A percentile compares a stretch with the other conserved stretches of the same genome.
Conservation (phyloP, 2,113 vertebrate species). For the Lepidothrix coronata region DNA sequence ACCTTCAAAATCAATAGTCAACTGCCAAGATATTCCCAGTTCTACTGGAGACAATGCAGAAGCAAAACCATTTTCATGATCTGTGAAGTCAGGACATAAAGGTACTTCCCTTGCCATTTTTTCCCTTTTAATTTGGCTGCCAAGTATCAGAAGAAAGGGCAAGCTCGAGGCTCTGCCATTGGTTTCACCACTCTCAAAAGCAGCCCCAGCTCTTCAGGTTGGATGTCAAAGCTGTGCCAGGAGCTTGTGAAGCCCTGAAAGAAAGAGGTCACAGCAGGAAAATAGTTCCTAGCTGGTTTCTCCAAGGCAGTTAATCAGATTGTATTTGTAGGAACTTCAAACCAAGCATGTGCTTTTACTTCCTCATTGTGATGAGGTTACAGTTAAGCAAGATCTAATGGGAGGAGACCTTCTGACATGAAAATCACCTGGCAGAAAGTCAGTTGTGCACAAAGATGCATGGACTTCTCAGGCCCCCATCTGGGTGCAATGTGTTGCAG, state of each 20-base stretch:
- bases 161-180: not conserved
- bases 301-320: not conserved
- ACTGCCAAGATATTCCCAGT: not conserved
- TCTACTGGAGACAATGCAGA: not conserved
- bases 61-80: not conserved
- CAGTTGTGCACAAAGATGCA: not conserved
- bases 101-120: not conserved
- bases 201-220: not conserved
- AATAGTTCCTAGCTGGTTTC: not conserved
- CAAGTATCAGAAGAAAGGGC: not conserved
- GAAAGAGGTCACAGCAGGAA: not conserved
- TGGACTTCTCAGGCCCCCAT: not conserved
- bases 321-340: not conserved
- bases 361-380: not conserved
- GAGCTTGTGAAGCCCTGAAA: not conserved
- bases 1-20: not conserved
- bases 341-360: not conserved
- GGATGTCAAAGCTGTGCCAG: not conserved
- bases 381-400: not conserved
- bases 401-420: conserved; percentile 1
- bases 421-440: conserved; percentile 19
- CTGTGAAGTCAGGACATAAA: not conserved
- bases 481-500: not conserved
- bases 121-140: not conserved
- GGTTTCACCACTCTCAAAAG: not conserved